Percentiles rank a stretch among this genome's conserved stretches.
These are phyloP conservation scores for Scaptomyza polygonia DNA, from an alignment of 2,888 invertebrate genomes.

Conservation along the genomic window DNA sequence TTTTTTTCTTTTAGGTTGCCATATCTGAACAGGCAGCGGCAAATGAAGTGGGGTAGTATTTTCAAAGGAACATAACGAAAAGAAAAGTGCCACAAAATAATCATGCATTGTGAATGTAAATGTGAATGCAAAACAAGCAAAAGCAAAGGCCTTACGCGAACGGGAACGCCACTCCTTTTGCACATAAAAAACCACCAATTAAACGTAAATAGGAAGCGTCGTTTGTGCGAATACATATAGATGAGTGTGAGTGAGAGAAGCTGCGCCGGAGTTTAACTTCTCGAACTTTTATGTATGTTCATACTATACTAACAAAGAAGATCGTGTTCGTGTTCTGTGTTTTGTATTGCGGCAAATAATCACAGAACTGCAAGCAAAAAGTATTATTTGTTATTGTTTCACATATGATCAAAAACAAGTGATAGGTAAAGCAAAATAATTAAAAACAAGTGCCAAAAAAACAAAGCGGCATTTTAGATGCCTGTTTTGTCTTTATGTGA, in stretches of 20 bases:
- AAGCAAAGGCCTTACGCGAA: slow-evolving; percentile 23
- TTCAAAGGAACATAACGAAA: slow-evolving; percentile 37
- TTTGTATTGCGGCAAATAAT: slow-evolving; percentile 10
- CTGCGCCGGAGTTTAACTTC: slow-evolving; percentile 71
- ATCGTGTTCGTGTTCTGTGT: slow-evolving; percentile 19
- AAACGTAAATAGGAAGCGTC: slow-evolving; percentile 53
- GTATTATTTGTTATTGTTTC: too few species aligned
- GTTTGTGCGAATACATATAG: slow-evolving; percentile 35
- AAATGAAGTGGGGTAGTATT: slow-evolving; percentile 34
- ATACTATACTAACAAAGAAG: slow-evolving; percentile 6
- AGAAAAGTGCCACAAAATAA: slow-evolving; percentile 53
- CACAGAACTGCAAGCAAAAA: not conserved
- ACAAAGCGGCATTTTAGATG: slow-evolving; percentile 17
- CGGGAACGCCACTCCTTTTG: slow-evolving; percentile 72
- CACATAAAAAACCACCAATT: slow-evolving; percentile 51
- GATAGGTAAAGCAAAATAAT: slow-evolving; percentile 17
- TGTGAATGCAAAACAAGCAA: slow-evolving; percentile 38
- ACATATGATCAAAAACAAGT: too few species aligned
- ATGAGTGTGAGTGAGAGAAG: slow-evolving; percentile 40
- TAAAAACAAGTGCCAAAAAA: slow-evolving; percentile 8
- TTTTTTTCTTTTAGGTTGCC: slow-evolving; percentile 13
- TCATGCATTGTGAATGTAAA: slow-evolving; percentile 19
- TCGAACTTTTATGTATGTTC: slow-evolving; percentile 33
- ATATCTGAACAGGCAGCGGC: slow-evolving; percentile 19
- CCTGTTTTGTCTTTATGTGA: not conserved